Evolutionary conservation across 2,888 invertebrate genomes (phyloP), one percentile per base, ranked within the genome.

Genomic region (Caradrina kadenii): DNA sequence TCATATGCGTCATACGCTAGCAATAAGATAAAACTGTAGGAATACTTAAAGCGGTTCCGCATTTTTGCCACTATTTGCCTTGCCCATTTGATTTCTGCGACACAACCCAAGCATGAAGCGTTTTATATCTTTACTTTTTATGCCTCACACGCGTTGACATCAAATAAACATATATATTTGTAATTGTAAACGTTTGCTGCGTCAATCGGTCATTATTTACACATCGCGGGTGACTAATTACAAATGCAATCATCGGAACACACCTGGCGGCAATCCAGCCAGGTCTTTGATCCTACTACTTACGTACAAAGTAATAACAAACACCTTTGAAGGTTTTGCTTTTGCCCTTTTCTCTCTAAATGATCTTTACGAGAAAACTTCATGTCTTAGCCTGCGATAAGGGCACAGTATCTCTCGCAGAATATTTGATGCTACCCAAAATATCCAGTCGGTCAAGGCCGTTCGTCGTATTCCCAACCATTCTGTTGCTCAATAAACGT

Each of bases 131-230:
- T 39, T 26, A 2, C n/a, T 13, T 52, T 56, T 52, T 39, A 50
- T 55, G 45, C 22, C n/a, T 19, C 45, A 22, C 60, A 42, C 59
- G 22, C 49, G 53, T n/a, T 60, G 55, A 42, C 62, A 39, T 26
- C 13, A 26, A 63, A 78, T 70, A 66, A 66, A 63, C 63, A 71
- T 71, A 63, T 80, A 63, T 76, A 50, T 48, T 69, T 69, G 56
- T 48, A 54, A 61, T 60, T 45, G 45, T 60, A 52, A 54, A 53
- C 22, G 53, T 3, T 45, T 13, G 55, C 63, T 68, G 52, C 64
- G 81, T 56, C 72, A 61, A 52, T 42, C 35, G 15, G 52, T 56
- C 52, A 79, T 76, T 73, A 81, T 65, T 69, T 73, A 70, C 62
- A 35, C 63, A 64, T 73, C 68, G 8, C 15, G 8, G 54, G 52